Percentiles rank a stretch among this genome's conserved stretches.
phyloP scores from a whole-genome alignment of 2,797 vertebrate genomes.

The Pipistrellus pipistrellus region DNA sequence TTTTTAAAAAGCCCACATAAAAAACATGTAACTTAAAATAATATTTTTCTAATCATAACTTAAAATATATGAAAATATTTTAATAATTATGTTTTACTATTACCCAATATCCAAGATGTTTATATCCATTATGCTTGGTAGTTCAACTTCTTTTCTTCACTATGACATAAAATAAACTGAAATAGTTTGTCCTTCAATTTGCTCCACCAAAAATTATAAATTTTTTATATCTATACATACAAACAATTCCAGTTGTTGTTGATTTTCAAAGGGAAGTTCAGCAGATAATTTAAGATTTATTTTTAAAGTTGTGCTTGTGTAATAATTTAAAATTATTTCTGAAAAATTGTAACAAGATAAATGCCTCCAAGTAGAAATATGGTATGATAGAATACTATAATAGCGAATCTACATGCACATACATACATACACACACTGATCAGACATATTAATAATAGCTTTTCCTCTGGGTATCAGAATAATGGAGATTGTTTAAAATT shows the following conservation, averaged over 20 bases:
- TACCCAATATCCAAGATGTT: neutral
- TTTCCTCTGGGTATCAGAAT: neutral
- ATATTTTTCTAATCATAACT: neutral
- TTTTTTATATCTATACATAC: neutral
- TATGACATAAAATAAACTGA: neutral
- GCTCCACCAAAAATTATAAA: neutral
- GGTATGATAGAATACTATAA: neutral
- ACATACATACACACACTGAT: neutral
- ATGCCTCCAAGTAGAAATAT: neutral
- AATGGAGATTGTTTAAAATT: neutral
- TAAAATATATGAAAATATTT: neutral
- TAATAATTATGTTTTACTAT: neutral
- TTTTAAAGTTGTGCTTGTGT: neutral
- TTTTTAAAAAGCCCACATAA: neutral
- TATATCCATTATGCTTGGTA: neutral
- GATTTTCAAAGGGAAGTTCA: neutral
- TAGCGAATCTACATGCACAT: neutral
- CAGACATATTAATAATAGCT: neutral
- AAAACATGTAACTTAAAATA: neutral
- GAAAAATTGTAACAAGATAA: neutral
- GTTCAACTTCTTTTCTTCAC: neutral
- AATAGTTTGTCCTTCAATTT: neutral
- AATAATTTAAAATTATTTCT: neutral
- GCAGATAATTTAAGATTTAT: neutral
- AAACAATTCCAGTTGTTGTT: neutral